These are phyloP conservation scores for Ophioderma brevispina DNA, from an alignment of 35 echinoderm and acorn worm species.

Conservation along the genomic window DNA sequence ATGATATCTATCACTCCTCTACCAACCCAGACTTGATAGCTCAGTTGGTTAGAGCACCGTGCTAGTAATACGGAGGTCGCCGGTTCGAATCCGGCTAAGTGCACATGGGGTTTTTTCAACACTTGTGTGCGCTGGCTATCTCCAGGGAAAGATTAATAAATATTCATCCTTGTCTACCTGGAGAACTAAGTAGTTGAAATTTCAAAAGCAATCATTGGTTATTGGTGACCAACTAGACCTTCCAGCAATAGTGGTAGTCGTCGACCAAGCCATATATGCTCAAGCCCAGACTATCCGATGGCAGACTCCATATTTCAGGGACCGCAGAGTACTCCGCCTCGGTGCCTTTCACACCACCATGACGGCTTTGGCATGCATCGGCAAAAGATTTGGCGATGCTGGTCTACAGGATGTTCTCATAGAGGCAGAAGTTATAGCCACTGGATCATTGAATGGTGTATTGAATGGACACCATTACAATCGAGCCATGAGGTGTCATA, in stretches of 20 bases:
- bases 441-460: slow-evolving; percentile 9
- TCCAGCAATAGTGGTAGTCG: slow-evolving; percentile 32
- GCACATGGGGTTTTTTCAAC: too few species aligned
- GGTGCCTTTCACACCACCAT: slow-evolving; percentile 71
- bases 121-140: too few species aligned
- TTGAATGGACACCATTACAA: slow-evolving; percentile 28
- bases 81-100: too few species aligned
- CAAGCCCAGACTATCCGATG: slow-evolving; percentile 65
- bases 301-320: slow-evolving; percentile 39
- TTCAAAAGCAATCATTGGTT: too few species aligned
- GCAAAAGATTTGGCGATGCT: slow-evolving; percentile 5
- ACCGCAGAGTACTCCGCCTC: slow-evolving; percentile 50
- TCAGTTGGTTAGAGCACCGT: too few species aligned
- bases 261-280: slow-evolving; percentile 80
- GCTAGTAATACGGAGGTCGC: too few species aligned
- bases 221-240: slow-evolving; percentile 34
- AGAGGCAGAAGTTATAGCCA: slow-evolving; percentile 35
- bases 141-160: too few species aligned
- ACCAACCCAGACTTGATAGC: too few species aligned
- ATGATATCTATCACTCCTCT: too few species aligned
- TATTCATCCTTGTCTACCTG: too few species aligned
- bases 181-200: too few species aligned
- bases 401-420: slow-evolving; percentile 32
- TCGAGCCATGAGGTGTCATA: slow-evolving; percentile 40
- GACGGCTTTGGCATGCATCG: slow-evolving; percentile 36